phyloP scores from a whole-genome alignment of 2,797 vertebrate genomes.

The Pelodytes ibericus region DNA sequence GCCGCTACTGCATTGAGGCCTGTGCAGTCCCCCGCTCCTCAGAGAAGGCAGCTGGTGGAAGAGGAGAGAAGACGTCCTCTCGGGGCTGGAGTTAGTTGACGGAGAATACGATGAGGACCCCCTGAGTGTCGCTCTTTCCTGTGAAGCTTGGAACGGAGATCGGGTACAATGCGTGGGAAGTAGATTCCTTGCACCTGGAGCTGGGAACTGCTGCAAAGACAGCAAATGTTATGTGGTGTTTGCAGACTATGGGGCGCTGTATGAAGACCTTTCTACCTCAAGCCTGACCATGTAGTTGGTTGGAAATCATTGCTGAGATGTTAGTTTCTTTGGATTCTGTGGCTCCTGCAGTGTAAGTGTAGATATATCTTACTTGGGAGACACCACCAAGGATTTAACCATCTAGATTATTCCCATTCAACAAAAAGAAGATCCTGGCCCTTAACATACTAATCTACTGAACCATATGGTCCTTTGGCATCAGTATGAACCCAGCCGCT shows the following conservation, averaged over 20 bases:
- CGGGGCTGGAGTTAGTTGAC: slow-evolving; percentile 43
- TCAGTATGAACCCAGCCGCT: too few relatives aligned
- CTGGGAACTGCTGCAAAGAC: slow-evolving; percentile 54
- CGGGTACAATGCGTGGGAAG: slow-evolving; percentile 49
- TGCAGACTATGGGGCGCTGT: slow-evolving; percentile 13
- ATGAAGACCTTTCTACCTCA: slow-evolving; percentile 45
- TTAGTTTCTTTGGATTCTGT: slow-evolving; percentile 9
- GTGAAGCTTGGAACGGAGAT: slow-evolving; percentile 38
- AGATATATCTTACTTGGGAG: slow-evolving; percentile 13
- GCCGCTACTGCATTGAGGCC: slow-evolving; percentile 24
- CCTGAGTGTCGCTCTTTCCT: slow-evolving; percentile 50
- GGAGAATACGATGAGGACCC: slow-evolving; percentile 21
- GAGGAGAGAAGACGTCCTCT: slow-evolving; percentile 35
- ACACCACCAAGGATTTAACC: slow-evolving; percentile 8
- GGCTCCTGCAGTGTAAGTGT: slow-evolving; percentile 24
- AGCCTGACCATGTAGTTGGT: slow-evolving; percentile 20
- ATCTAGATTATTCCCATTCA: slow-evolving; percentile 5
- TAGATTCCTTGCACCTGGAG: slow-evolving; percentile 42
- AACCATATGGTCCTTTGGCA: too few relatives aligned
- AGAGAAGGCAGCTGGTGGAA: slow-evolving; percentile 41
- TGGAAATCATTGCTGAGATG: slow-evolving; percentile 2
- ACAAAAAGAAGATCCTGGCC: slow-evolving; percentile 4
- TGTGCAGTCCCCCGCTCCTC: slow-evolving; percentile 45
- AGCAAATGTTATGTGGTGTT: slow-evolving; percentile 53
- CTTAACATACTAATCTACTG: too few relatives aligned